Conservation (phyloP, 2,888 invertebrate genomes). For the Agonopterix alstromeriana region DNA sequence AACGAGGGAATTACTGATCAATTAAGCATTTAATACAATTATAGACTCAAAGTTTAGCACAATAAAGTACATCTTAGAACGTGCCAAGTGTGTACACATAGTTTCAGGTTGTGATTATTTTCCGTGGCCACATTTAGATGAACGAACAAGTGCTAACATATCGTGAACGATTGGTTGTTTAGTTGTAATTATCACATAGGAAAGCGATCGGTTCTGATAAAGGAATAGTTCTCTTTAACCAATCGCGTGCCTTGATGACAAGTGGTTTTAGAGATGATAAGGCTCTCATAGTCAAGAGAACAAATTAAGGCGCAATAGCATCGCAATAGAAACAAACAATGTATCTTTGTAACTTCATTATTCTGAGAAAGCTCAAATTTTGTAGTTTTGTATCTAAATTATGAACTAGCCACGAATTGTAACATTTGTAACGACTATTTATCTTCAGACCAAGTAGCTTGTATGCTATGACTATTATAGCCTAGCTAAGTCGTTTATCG, state of each 20-base stretch:
- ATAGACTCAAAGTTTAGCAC: too few species aligned
- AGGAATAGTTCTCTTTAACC: too few species aligned
- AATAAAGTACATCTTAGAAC: conserved; percentile 8
- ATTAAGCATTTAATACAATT: too few species aligned
- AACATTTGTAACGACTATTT: conserved; percentile 17
- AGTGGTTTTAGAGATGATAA: too few species aligned
- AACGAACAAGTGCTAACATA: conserved; percentile 45
- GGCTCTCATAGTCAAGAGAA: too few species aligned
- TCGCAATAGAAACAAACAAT: background rate
- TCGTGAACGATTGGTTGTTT: conserved; percentile 43
- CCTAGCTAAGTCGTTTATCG: conserved; percentile 19
- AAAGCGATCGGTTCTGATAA: too few species aligned
- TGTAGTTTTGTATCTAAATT: conserved; percentile 28
- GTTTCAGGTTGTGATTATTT: conserved; percentile 53
- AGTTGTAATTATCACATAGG: conserved; percentile 14
- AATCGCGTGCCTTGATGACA: too few species aligned
- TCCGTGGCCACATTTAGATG: conserved; percentile 23
- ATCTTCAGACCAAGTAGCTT: conserved; percentile 46
- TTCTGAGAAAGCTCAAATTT: conserved; percentile 50
- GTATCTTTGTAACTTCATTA: background rate
- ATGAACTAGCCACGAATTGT: conserved; percentile 19
- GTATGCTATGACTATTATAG: conserved; percentile 10
- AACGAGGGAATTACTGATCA: too few species aligned
- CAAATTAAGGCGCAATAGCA: background rate
- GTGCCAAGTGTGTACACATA: conserved; percentile 30